Conservation (phyloP, 2,797 vertebrate genomes). For the Diglossa cyanea region DNA sequence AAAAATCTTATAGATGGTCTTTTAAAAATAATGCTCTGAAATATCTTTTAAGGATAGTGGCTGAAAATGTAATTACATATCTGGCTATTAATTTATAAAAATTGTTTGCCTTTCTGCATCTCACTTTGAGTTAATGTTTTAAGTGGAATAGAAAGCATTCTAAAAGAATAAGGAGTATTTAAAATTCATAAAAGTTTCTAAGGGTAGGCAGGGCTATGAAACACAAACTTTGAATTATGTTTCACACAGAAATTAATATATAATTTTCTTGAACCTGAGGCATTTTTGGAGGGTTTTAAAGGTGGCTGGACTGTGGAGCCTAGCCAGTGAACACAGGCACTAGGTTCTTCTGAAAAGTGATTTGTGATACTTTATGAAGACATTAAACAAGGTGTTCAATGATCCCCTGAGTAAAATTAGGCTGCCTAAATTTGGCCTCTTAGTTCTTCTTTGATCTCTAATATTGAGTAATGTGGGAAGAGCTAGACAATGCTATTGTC, state of each 20-base stretch:
- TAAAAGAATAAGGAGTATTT: conserved; percentile 3
- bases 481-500: neutral
- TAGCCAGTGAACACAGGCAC: neutral
- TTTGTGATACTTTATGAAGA: neutral
- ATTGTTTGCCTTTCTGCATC: conserved; percentile 16
- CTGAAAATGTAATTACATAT: conserved; percentile 13
- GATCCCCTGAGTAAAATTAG: neutral
- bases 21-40: conserved; percentile 55
- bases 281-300: neutral
- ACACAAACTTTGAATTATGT: neutral
- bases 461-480: neutral
- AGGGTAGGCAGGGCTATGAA: neutral
- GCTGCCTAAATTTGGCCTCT: neutral
- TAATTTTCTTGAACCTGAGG: neutral
- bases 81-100: conserved; percentile 31
- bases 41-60: conserved; percentile 53
- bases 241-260: neutral
- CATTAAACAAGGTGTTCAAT: neutral
- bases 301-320: neutral
- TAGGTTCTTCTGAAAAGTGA: neutral
- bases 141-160: conserved; percentile 12
- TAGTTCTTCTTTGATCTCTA: neutral
- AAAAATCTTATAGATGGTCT: conserved; percentile 49
- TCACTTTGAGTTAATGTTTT: neutral
- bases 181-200: neutral